Base-by-base conservation (phyloP, 2,797 vertebrate genomes). In the Hylomyscus alleni region DNA sequence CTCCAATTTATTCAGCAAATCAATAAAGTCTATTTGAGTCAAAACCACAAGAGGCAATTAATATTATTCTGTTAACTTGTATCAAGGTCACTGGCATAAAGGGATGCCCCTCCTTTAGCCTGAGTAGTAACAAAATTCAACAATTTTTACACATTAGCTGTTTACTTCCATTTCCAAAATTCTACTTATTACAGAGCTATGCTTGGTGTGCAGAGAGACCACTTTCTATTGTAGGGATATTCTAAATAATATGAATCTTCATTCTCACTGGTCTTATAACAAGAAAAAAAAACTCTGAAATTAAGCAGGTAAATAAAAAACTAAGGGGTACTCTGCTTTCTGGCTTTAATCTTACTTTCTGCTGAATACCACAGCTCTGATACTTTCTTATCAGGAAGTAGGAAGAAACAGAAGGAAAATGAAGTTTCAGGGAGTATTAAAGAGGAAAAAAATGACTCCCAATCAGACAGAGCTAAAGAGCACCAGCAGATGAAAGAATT, bases 1-100 rank as follows among this genome's bases (percentile, higher is more conserved):
- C 91, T 95, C 89, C 87, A 95, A 95, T 81, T 95, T 95, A 97
- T 90, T 89, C 65, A 95, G 91, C 83, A 91, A 97, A 96, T 95
- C 96, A 77, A 97, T 96, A 91, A 97, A 93, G 72, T 62, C 67
- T 76, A 96, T 75, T 69, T 90, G 37, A 92, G 69, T 95, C 78
- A 95, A 95, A 96, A 95, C 89, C 92, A 95, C 91, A 91, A 91
- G 1, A 62, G 83, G 56, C 56, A 94, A 93, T 95, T 95, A 95
- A 96, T 85, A 97, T 73, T 67, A 83, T 72, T 89, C 75, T 96
- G 69, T 77, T 96, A 95, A 73, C 47, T 94, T 94, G 84, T 87
- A 95, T 19, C 91, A 93, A 93, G 92, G 90, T 83, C 85, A 91
- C 9, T 93, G 40, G 37, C 82, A 13, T 84, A 72, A 96, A 90